Evolutionary conservation across 2,797 vertebrate genomes (phyloP), one percentile per base, ranked within the genome.

Genomic region (Gadopsis bispinosus): DNA sequence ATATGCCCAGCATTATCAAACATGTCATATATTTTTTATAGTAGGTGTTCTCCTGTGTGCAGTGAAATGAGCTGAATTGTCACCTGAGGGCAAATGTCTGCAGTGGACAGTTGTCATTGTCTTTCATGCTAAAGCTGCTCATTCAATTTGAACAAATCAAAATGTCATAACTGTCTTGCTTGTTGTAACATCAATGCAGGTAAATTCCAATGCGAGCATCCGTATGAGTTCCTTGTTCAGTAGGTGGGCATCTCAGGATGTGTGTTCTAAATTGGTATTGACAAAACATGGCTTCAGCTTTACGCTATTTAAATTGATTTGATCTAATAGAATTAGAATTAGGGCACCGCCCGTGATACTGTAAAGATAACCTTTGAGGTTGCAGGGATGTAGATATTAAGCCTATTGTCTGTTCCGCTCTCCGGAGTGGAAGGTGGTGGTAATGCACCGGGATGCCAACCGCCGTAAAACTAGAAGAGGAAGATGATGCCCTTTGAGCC

Each of bases 251-350:
- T 66, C 19, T 83, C 31, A 53, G 50, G 17, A 77, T 51, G 26
- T 61, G 39, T 31, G 48, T 19, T 83, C 5, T 41, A 53, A 75
- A 72, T 80, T 70, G 47, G 13, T 60, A 62, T 56, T 29, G 68
- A 75, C 73, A 60, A 43, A 69, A 37, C 51, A 62, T 7, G 13
- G 69, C 56, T 73, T 69, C 31, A 50, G 1, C 37, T 75, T 83
- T 69, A 58, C 67, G 62, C 64, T 60, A 56, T 77, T 48, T 51
- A 43, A 80, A 75, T 75, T 55, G 60, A 82, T 75, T 60, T 55
- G 58, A 78, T 78, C 45, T 55, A 77, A 66, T 67, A 13, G 16
- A 75, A 33, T 76, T 60, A 50, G 76, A 83, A 71, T 33, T 3
- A 37, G 26, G 60, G 48, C 7, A 3, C 67, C 35, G 31, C 12